phyloP scores from a whole-genome alignment of 2,113 vertebrate species.

The Pteruthius melanotis region DNA sequence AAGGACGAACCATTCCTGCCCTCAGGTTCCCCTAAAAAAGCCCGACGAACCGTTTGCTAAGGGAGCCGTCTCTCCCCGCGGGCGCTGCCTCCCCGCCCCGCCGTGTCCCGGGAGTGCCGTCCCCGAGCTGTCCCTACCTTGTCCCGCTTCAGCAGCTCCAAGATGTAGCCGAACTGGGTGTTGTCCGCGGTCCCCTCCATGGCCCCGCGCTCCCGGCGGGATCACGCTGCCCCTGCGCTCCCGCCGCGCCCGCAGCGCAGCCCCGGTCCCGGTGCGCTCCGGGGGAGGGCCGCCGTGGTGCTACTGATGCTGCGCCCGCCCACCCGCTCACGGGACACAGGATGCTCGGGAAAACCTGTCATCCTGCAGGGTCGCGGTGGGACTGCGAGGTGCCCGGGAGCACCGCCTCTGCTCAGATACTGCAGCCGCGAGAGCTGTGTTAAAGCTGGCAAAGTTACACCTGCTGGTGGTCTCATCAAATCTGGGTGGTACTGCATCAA shows the following conservation, averaged over 20 bases:
- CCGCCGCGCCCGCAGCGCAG: too few relatives aligned
- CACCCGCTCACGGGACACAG: neutral
- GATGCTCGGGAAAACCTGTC: rapidly evolving
- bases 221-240: neutral
- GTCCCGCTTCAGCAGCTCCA: constrained; percentile 82
- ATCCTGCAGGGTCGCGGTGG: rapidly evolving
- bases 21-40: rapidly evolving
- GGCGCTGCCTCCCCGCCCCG: neutral
- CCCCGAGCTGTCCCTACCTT: constrained; percentile 73
- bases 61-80: neutral
- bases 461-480: rapidly evolving
- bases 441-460: too few relatives aligned
- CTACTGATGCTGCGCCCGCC: neutral
- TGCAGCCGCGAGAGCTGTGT: rapidly evolving
- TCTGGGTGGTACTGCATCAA: rapidly evolving
- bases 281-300: rapidly evolving
- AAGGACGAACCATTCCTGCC: too few relatives aligned
- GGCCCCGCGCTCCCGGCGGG: neutral
- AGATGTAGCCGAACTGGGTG: constrained; percentile 82
- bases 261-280: neutral
- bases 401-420: neutral
- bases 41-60: rapidly evolving
- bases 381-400: neutral
- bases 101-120: rapidly evolving
- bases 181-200: constrained; percentile 80